Conservation (phyloP, 1,140 invertebrate species). For the Diorhabda carinulata region DNA sequence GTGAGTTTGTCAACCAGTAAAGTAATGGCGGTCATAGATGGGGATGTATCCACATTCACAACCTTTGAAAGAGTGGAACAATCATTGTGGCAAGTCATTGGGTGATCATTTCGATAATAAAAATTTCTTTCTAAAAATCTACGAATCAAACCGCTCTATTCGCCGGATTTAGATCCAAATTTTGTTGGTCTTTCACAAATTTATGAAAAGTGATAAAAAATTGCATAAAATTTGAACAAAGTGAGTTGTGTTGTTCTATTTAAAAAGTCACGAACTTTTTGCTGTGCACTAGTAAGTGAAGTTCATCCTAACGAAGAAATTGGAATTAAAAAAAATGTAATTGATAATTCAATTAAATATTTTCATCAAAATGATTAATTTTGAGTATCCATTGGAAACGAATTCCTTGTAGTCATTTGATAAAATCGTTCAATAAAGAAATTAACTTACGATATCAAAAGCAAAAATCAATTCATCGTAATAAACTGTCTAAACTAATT, state of each 20-base stretch:
- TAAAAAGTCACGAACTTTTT: background rate
- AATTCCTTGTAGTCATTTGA: background rate
- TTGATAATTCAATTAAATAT: background rate
- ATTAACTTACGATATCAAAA: background rate
- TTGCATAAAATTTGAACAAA: background rate
- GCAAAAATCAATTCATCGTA: no score
- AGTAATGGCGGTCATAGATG: no score
- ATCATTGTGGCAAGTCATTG: no score
- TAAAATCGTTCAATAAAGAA: background rate
- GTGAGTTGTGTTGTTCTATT: background rate
- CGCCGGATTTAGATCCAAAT: no score
- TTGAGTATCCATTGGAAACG: background rate
- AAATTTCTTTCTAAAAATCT: no score
- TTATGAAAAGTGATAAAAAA: background rate
- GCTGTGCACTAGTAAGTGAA: constrained; percentile 6
- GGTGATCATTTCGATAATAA: no score
- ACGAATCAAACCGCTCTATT: no score
- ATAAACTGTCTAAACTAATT: no score
- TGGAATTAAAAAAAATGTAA: constrained; percentile 8
- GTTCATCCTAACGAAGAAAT: constrained; percentile 3
- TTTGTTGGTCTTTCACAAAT: no score
- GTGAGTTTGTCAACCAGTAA: no score
- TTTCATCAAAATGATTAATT: background rate
- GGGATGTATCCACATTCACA: no score
- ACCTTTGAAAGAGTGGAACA: no score